Base-by-base conservation (phyloP, 2,888 invertebrate species). In the Conchocele bisecta region DNA sequence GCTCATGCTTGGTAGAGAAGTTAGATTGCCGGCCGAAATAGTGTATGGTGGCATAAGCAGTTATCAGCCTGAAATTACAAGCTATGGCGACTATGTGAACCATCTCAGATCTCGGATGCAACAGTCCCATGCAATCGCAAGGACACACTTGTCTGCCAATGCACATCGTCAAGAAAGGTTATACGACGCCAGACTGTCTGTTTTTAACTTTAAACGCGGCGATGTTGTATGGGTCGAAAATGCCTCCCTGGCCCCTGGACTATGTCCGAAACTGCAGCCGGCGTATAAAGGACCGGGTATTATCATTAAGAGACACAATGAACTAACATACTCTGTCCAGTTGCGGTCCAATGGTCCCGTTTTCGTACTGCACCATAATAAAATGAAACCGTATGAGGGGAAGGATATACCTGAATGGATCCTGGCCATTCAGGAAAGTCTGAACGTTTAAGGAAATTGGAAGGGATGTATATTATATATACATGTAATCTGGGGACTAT, bases 1-100 rank as follows among this genome's bases (percentile, higher is more conserved):
- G 37, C 24, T 54, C 11, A 54, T 54, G 35, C 37, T 54, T 35
- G 54, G 54, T 11, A 7, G 54, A 17, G 54, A 54, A 35, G 11
- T 35, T 15, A 7, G 54, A 20, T 26, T 35, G 35, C 54, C 54
- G n/a, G 17, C 0, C 9, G 54, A 54, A 20, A 11, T 54, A 4
- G 1, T 35, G 13, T 54, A 15, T 35, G 54, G 35, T n/a, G 13
- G 22, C 37, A 11, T 3, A 11, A 3, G 7, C 5, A 26, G n/a
- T 13, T 17, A 39, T 3, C 22, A 6, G 11, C 9, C 17, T 9
- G 5, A 15, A n/a, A 29, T 57, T 9, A n/a, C 42, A 22, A 1
- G 6, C 9, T 42, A 42, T 24, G 57, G 37, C n/a, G 13, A 57
- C n/a, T 42, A 39, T 42, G 24, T 39, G 15, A 17, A 5, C 11